Percentiles rank a stretch among this genome's conserved stretches.
phyloP scores from a whole-genome alignment of 2,113 vertebrate species.

The Ammodramus savannarum region DNA sequence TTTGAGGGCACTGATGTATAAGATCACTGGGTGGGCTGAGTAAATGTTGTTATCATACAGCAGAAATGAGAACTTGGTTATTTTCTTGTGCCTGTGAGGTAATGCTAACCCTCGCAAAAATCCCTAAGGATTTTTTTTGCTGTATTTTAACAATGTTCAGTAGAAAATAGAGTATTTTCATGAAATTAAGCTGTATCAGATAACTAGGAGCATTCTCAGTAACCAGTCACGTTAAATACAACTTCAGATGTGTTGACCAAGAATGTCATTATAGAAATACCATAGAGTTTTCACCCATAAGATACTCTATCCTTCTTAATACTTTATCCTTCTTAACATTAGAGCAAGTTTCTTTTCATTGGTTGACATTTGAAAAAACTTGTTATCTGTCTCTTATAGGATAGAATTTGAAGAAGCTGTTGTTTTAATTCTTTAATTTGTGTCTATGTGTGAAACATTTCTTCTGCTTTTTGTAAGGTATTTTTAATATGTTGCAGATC shows the following conservation, averaged over 20 bases:
- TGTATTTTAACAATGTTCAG: background rate
- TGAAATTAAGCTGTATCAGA: background rate
- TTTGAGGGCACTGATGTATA: constrained; percentile 88
- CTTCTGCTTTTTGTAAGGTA: background rate
- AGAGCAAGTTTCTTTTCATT: background rate
- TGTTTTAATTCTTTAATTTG: background rate
- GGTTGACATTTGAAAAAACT: background rate
- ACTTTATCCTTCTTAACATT: background rate
- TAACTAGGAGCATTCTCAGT: background rate
- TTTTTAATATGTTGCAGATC: background rate
- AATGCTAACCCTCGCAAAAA: background rate
- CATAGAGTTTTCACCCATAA: background rate
- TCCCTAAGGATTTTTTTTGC: background rate
- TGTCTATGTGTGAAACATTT: background rate
- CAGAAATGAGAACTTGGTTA: background rate
- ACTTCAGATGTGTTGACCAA: background rate
- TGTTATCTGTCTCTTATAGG: background rate
- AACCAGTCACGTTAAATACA: background rate
- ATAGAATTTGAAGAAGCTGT: background rate
- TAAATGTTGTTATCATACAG: constrained; percentile 14
- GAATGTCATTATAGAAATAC: background rate
- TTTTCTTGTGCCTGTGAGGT: background rate
- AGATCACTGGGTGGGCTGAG: constrained; percentile 86
- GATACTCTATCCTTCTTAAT: background rate
- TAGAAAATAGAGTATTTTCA: background rate